Evolutionary conservation across 1,140 invertebrate genomes (phyloP), one percentile per base, ranked within the genome.

Genomic region (Zaprionus gabonicus): DNA sequence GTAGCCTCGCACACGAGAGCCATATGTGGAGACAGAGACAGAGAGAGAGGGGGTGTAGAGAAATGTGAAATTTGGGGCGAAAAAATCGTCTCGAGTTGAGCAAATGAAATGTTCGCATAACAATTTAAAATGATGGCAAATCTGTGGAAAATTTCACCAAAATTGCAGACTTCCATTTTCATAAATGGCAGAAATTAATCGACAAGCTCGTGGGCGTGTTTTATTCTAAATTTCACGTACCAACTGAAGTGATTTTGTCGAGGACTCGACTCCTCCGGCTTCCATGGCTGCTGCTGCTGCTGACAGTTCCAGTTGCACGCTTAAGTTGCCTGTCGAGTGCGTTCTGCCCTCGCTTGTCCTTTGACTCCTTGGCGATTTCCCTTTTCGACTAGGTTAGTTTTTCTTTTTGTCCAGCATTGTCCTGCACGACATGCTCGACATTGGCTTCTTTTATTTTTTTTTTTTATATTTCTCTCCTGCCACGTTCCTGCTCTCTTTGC

Each of bases 371-470:
- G 28, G 17, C 23, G 34, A 62, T 62, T 72, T 51, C 46, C 56
- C 44, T 80, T 73, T 64, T 59, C 17, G 28, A 27, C 60, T 69
- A 55, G 44, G 51, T 67, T 71, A 58, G 60, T 60, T 75, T 68
- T 41, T 70, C 28, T 70, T 73, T 41, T 34, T 34, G 41, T 38
- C 17, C 38, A 67, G 56, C 46, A 64, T 44, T 66, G 72, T 66
- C 62, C 17, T 58, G 72, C 44, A 41, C 63, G 36, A 56, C 41
- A 57, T 41, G 38, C 41, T 23, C 46, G 55, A 49, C 27, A 34
- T 41, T 25, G 41, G 46, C 38, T 56, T 64, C 62, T 25, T 57
- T 23, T 5, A 36, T 67, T 49, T 23, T 31, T 20, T 34, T 67
- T 49, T 23, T 31, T 20, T 34, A 20, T 46, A 13, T 34, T 57